Conservation (phyloP, 2,888 invertebrate genomes). For the Horisme vitalbata region DNA sequence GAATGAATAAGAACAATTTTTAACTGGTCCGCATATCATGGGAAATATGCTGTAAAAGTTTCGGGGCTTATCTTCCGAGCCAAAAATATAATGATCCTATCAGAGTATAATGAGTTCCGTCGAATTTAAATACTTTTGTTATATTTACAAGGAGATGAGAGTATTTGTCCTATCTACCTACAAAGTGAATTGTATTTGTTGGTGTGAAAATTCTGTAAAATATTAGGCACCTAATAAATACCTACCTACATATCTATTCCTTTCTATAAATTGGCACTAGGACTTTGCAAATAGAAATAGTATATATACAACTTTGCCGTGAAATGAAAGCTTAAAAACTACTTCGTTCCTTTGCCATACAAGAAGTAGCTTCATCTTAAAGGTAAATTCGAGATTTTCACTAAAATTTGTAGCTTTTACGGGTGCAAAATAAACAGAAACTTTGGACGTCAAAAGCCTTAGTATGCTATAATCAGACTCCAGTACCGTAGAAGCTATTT, state of each 20-base stretch:
- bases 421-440: constrained; percentile 8
- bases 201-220: too few species aligned
- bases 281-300: too few species aligned
- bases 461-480: constrained; percentile 15
- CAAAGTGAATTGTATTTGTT: too few species aligned
- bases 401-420: not conserved
- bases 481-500: constrained; percentile 2
- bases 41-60: constrained; percentile 26
- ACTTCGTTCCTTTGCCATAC: too few species aligned
- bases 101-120: constrained; percentile 15
- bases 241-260: too few species aligned
- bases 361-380: not conserved
- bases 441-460: constrained; percentile 10
- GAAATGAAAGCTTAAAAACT: too few species aligned
- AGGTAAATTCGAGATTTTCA: constrained; percentile 4
- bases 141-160: not conserved
- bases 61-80: constrained; percentile 7
- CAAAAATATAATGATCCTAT: constrained; percentile 16
- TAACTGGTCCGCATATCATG: constrained; percentile 22
- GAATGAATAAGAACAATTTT: constrained; percentile 36
- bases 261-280: too few species aligned
- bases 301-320: too few species aligned
- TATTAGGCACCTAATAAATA: too few species aligned
- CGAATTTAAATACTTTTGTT: constrained; percentile 3
- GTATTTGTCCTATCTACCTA: too few species aligned